Evolutionary conservation across 2,888 invertebrate species (phyloP), one percentile per base, ranked within the genome.

Genomic region (Hirtodrosophila confusa): DNA sequence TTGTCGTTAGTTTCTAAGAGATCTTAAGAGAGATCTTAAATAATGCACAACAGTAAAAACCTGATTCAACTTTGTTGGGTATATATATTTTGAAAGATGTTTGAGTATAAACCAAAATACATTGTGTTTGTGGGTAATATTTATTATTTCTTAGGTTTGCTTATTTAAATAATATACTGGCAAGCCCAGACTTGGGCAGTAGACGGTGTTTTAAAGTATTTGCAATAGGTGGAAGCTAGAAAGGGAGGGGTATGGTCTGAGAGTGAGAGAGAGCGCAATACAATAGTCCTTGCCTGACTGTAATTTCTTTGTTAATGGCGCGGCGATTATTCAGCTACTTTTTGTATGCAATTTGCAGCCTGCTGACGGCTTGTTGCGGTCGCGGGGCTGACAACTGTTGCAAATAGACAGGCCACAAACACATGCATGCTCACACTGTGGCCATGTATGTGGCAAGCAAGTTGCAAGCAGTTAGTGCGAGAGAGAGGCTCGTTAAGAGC

Each of bases 311-410:
- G 71, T 62, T 74, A 74, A 74, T 76, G 69, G 61, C 66, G n/a
- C 29, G 49, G 45, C 72, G 72, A 72, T 75, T 70, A 75, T 75
- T 75, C 65, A 76, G 76, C 72, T 77, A 76, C 73, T 73, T 74
- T 77, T 63, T 67, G 70, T 69, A 63, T 61, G 73, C 62, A 69
- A 63, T 77, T 73, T 75, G 69, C 60, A 63, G 69, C 63, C 8
- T 61, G 60, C 49, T 54, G 66, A 39, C 48, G 57, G 47, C 50
- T 47, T 36, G 43, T 51, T 40, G 57, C 12, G 55, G 56, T 53
- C 39, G 31, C n/a, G 35, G 36, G 11, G 35, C 62, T 70, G 61
- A 57, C 71, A 75, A 75, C 74, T 71, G 75, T 71, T 68, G 72
- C 76, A 76, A 68, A 63, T 48, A 71, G 61, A 75, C 60, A 39